phyloP scores from a whole-genome alignment of 2,888 invertebrate species.

The Cantharis nigra region DNA sequence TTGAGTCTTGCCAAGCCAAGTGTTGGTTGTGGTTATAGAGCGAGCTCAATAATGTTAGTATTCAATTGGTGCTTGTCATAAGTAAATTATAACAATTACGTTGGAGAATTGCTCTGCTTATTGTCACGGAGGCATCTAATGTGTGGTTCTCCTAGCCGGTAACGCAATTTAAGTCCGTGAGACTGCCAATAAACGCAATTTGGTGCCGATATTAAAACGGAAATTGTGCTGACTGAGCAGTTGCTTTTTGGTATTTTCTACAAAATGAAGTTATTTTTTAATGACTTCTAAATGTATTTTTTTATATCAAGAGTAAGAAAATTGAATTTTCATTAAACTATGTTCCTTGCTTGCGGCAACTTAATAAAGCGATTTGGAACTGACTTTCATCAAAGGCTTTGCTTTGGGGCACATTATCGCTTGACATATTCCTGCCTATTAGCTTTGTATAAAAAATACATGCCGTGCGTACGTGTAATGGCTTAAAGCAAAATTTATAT shows the following conservation, averaged over 20 bases:
- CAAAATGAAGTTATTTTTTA: slow-evolving; percentile 12
- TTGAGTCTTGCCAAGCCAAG: background rate
- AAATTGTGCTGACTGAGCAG: slow-evolving; percentile 6
- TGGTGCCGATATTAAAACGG: slow-evolving; percentile 9
- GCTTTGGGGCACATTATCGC: background rate
- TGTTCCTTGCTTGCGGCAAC: slow-evolving; percentile 9
- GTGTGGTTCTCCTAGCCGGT: slow-evolving; percentile 11
- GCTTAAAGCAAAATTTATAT: background rate
- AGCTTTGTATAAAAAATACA: background rate
- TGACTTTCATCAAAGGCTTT: background rate
- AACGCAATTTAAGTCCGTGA: slow-evolving; percentile 9
- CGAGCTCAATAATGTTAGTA: slow-evolving; percentile 12
- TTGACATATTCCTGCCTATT: background rate
- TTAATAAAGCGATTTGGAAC: slow-evolving; percentile 9
- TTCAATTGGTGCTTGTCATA: slow-evolving; percentile 16
- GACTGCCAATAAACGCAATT: slow-evolving; percentile 16
- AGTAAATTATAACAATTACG: slow-evolving; percentile 21
- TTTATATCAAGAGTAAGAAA: background rate
- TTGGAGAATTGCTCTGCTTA: slow-evolving; percentile 17
- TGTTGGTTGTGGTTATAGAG: background rate
- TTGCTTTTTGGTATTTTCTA: slow-evolving; percentile 4
- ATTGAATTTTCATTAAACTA: slow-evolving; percentile 9
- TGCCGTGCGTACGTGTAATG: background rate
- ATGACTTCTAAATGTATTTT: background rate
- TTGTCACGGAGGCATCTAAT: slow-evolving; percentile 17